Percentiles rank a stretch among this genome's conserved stretches.
phyloP scores from a whole-genome alignment of 2,113 vertebrate species.

The Struthidea cinerea region DNA sequence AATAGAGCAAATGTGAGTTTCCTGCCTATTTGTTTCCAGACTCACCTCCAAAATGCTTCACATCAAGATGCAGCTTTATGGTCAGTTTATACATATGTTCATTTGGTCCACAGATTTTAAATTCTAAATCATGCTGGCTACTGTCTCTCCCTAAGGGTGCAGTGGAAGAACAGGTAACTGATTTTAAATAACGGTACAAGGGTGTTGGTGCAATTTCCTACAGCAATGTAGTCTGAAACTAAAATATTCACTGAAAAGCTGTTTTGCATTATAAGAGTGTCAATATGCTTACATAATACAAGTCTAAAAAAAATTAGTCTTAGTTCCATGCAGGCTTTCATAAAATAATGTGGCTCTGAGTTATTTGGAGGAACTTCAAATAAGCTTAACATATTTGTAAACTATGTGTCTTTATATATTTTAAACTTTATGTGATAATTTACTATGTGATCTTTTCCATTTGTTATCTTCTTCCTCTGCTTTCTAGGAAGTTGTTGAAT shows the following conservation, averaged over 20 bases:
- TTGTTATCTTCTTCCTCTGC: background rate
- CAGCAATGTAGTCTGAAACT: background rate
- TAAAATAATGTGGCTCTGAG: background rate
- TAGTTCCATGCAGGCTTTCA: background rate
- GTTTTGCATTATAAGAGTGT: background rate
- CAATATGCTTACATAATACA: background rate
- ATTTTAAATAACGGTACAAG: background rate
- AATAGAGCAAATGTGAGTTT: background rate
- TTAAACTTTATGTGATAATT: background rate
- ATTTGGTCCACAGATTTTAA: background rate
- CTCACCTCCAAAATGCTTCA: background rate
- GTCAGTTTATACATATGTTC: accelerated
- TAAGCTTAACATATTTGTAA: background rate
- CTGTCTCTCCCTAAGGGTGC: background rate
- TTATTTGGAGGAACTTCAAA: background rate
- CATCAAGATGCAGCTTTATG: background rate
- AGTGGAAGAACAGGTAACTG: background rate
- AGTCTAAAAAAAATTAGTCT: background rate
- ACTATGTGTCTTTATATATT: background rate
- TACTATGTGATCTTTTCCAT: background rate
- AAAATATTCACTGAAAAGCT: background rate
- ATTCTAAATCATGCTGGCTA: background rate
- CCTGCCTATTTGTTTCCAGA: background rate
- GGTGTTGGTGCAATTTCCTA: background rate
- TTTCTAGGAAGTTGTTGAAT: background rate